Evolutionary conservation across 2,888 invertebrate genomes (phyloP), one percentile per base, ranked within the genome.

Genomic region (Caenorhabditis auriculariae): DNA sequence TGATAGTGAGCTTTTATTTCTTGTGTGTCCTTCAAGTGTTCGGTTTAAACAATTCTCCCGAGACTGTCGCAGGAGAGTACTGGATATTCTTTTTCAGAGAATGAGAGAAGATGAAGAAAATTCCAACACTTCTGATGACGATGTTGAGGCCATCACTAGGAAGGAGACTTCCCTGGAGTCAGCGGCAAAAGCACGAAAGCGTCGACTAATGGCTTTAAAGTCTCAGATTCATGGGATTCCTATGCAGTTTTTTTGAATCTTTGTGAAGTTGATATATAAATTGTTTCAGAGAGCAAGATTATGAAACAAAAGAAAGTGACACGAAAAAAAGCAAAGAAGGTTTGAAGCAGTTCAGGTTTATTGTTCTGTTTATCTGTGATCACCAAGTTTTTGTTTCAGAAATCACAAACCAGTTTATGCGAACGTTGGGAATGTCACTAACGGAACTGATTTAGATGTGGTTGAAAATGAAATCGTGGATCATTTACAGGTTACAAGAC

Each of bases 281-380:
- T 3, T 42, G 26, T 58, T 66, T 21, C 43, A 69, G 69, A 50
- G 68, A 69, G 44, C 68, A 69, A 44, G 71, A 71, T 26, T 71
- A 69, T 35, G 55, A 51, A 2, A 62, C 64, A 38, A 57, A 42
- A 1, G 65, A 59, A 23, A 54, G 57, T 7, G 32, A 42, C 4
- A 71, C 71, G 0, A 71, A 71, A 38, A 69, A 68, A 43, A 62
- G 53, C 26, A 62, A 55, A 42, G 49, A 54, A 19, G 48, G 45
- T 15, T 54, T 28, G 1, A 49, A 43, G 26, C 51, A 56, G 24
- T 69, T 69, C 57, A 43, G 67, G 29, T 64, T 58, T 3, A 45
- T 50, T 51, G 4, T 46, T 28, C 42, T 41, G 29, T 45, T 17
- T 27, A 45, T 3, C 19, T 42, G n/a, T 29, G 46, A n/a, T 29